Percentiles rank a stretch among this genome's conserved stretches.
phyloP scores from a whole-genome alignment of 2,888 invertebrate genomes.

The Periphyllus acericola region DNA sequence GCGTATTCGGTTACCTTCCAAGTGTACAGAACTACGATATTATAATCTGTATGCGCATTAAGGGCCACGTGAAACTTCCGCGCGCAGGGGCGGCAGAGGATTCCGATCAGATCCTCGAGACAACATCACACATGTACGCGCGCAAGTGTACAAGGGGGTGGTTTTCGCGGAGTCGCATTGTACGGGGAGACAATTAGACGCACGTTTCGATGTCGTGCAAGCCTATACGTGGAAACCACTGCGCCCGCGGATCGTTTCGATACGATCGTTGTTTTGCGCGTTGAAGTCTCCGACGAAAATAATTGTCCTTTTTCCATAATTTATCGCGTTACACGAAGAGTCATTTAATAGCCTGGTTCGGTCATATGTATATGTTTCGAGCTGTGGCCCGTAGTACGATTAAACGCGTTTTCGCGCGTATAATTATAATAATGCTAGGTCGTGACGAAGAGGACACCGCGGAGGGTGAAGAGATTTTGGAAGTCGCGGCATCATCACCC shows the following conservation, averaged over 20 bases:
- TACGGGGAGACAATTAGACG: too few species aligned
- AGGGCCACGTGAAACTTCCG: slow-evolving; percentile 8
- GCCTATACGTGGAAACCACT: too few species aligned
- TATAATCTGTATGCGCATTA: not conserved
- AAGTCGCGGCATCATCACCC: not conserved
- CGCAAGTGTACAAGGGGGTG: not conserved
- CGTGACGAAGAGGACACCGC: not conserved
- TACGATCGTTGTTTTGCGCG: too few species aligned
- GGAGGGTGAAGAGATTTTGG: not conserved
- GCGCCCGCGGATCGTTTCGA: too few species aligned
- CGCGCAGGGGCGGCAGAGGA: not conserved
- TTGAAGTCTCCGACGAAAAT: too few species aligned
- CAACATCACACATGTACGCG: not conserved
- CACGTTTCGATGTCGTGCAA: too few species aligned
- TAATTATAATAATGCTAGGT: not conserved
- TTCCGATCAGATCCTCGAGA: not conserved
- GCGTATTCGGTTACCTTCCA: not conserved
- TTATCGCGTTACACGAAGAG: too few species aligned
- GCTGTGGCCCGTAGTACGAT: not conserved
- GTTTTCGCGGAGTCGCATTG: too few species aligned
- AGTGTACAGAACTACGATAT: too few species aligned
- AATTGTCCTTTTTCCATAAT: too few species aligned
- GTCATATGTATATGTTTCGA: too few species aligned
- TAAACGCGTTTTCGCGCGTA: not conserved
- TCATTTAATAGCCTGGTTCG: too few species aligned